Evolutionary conservation across 2,797 vertebrate species (phyloP).

Genomic region (Pangasius macronema): DNA sequence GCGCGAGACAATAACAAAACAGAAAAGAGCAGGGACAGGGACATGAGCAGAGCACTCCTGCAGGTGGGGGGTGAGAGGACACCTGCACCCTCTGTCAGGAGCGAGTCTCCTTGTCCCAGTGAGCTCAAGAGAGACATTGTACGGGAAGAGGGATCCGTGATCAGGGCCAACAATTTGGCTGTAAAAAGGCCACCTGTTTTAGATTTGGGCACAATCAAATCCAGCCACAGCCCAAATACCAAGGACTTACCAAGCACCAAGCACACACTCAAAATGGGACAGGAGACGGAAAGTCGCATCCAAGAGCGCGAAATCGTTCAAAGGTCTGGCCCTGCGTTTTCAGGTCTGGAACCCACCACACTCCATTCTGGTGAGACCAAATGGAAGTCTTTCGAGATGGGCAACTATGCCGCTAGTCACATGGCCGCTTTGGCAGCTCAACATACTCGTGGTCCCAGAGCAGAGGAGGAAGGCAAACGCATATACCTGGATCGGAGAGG

Average conservation of each 20-base stretch:
- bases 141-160: slow-evolving; percentile 89
- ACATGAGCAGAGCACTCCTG: slow-evolving; percentile 56
- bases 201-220: slow-evolving; percentile 70
- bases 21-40: slow-evolving; percentile 74
- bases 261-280: slow-evolving; percentile 77
- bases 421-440: slow-evolving; percentile 91
- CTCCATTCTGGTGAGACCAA: slow-evolving; percentile 81
- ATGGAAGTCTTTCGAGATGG: slow-evolving; percentile 90
- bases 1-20: slow-evolving; percentile 83
- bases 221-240: slow-evolving; percentile 80
- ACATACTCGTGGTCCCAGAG: slow-evolving; percentile 74
- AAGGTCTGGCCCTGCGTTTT: slow-evolving; percentile 67
- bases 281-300: slow-evolving; percentile 72
- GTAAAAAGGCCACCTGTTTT: slow-evolving; percentile 77
- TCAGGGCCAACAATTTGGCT: slow-evolving; percentile 82
- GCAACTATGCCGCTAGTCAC: slow-evolving; percentile 89
- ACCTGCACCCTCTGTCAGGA: slow-evolving; percentile 64
- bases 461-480: slow-evolving; percentile 85
- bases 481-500: slow-evolving; percentile 82
- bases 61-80: slow-evolving; percentile 74
- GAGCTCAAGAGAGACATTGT: slow-evolving; percentile 75
- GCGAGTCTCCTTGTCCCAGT: slow-evolving; percentile 76
- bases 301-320: slow-evolving; percentile 76
- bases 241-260: slow-evolving; percentile 74
- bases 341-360: slow-evolving; percentile 72